Evolutionary conservation across 2,113 vertebrate species (phyloP).

Genomic region (Guaruba guarouba): DNA sequence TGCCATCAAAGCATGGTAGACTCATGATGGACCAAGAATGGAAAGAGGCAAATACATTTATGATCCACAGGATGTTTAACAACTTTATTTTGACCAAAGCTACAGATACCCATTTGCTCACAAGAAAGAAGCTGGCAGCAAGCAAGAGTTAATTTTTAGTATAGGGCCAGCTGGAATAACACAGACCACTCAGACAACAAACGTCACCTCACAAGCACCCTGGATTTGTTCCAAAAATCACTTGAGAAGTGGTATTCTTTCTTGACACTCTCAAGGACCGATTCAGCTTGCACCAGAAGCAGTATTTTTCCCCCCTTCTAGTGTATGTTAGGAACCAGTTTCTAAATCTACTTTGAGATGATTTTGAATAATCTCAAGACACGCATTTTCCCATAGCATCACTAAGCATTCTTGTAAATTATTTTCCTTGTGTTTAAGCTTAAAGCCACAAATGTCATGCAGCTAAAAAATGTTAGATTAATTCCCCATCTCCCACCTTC

Average conservation of each 20-base stretch:
- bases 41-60: not conserved
- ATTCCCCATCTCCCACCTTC: not conserved
- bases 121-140: constrained; percentile 36
- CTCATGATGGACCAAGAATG: not conserved
- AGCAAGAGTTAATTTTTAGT: constrained; percentile 61
- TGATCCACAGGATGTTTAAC: not conserved
- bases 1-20: not conserved
- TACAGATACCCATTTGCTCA: not conserved
- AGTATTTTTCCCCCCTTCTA: not conserved
- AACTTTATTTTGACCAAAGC: constrained; percentile 26
- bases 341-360: constrained; percentile 26
- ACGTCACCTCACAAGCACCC: constrained; percentile 64
- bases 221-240: constrained; percentile 66
- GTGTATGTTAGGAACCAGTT: not conserved
- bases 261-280: constrained; percentile 39
- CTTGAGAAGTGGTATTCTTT: constrained; percentile 70
- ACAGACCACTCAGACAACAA: constrained; percentile 68
- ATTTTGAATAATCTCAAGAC: constrained; percentile 5
- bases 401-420: not conserved
- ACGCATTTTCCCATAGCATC: not conserved
- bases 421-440: not conserved
- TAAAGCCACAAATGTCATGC: not conserved
- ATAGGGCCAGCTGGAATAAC: constrained; percentile 64
- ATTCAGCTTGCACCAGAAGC: constrained; percentile 42
- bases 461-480: not conserved